Evolutionary conservation across 2,888 invertebrate genomes (phyloP), one percentile per base, ranked within the genome.

Genomic region (Eupithecia dodoneata): DNA sequence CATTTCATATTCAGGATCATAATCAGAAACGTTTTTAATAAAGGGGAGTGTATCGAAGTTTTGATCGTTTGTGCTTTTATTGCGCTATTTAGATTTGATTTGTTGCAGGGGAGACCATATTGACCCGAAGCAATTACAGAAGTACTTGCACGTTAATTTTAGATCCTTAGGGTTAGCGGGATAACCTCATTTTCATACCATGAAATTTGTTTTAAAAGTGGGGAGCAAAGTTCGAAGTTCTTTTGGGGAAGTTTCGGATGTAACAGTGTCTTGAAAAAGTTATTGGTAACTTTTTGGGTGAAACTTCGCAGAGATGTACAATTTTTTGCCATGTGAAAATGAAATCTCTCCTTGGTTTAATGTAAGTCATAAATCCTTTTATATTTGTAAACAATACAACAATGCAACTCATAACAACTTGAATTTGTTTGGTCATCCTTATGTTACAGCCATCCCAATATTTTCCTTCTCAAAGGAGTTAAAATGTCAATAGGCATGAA

Each of bases 1-100:
- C 87, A 83, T 86, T 88, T 83, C 85, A 87, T 88, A 91, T 89
- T 91, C 94, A 94, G 93, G 93, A 93, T 93, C 91, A 92, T 91
- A 87, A 88, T 90, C 92, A 91, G 89, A 90, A 92, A 90, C 88
- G 92, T 91, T 89, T 89, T 89, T 90, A 89, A 90, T 87, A 85
- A 84, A 82, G 85, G 87, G 86, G 86, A 88, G 85, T 87, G 85
- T 87, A 87, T 87, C 85, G 86, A 88, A 86, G 86, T 86, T 88
- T 85, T 80, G 83, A 85, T 85, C 83, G 81, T 86, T 87, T 85
- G 84, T 85, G 84, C 85, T 90, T 92, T 92, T 92, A 92, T 91
- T 91, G 83, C 83, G 84, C 87, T 87, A 88, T 89, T 89, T 85
- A 83, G 82, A 84, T 90, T 87, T 91, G 89, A 91, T 90, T 92